Conservation (phyloP, 2,888 invertebrate species). For the Andricus quercusramuli region DNA sequence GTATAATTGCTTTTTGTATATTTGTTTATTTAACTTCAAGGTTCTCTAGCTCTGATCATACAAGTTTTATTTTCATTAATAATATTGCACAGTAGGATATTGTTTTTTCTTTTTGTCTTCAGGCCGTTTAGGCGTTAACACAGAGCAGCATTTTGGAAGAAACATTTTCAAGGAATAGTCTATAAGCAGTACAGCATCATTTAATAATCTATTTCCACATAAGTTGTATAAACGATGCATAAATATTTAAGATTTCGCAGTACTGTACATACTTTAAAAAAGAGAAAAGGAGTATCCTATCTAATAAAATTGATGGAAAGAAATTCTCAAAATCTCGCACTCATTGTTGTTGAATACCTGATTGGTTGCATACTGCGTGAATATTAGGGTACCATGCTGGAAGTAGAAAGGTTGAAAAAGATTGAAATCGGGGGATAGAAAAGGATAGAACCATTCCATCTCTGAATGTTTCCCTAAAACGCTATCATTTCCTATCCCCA, state of each 20-base stretch:
- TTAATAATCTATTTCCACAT: not conserved
- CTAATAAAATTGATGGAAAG: no score
- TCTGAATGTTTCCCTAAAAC: no score
- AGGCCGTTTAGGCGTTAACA: no score
- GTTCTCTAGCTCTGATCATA: not conserved
- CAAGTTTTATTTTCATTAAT: not conserved
- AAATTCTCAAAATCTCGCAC: no score
- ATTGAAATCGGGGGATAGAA: no score
- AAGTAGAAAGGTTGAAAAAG: no score
- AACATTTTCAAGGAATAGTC: not conserved
- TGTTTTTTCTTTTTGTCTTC: not conserved
- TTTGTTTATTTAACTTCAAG: not conserved
- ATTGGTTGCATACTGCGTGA: no score
- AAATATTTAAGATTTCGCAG: not conserved
- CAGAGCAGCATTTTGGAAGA: not conserved
- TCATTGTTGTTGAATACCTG: no score
- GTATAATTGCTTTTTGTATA: not conserved
- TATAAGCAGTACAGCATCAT: not conserved
- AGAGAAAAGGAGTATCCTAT: not conserved
- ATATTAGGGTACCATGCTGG: no score
- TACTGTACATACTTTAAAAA: conserved; percentile 26
- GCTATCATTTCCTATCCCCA: no score
- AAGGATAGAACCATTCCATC: no score
- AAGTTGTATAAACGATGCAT: conserved; percentile 23
- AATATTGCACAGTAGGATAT: not conserved